Evolutionary conservation across 2,113 vertebrate genomes (phyloP).

Genomic region (Grammomys surdaster): DNA sequence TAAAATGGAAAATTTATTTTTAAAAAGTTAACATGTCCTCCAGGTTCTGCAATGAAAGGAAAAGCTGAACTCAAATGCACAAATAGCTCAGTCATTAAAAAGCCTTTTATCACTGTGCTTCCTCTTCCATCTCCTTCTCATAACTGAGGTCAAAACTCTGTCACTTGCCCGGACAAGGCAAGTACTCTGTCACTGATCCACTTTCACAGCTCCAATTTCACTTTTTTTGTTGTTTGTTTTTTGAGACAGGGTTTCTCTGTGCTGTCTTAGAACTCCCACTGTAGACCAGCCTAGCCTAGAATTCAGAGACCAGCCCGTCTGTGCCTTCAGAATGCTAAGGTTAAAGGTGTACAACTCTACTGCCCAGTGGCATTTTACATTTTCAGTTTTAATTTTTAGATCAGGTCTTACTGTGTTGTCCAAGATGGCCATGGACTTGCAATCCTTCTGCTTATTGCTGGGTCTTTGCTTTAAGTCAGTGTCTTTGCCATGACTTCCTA

Average conservation of each 20-base stretch:
- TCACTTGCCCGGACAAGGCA: background rate
- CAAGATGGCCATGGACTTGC: background rate
- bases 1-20: background rate
- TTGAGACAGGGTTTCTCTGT: background rate
- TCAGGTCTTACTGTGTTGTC: background rate
- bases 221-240: background rate
- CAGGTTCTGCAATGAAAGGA: conserved; percentile 5
- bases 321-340: too few species aligned
- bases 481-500: background rate
- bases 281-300: background rate
- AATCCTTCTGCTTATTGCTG: background rate
- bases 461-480: background rate
- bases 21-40: background rate
- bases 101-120: background rate
- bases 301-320: background rate
- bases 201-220: background rate
- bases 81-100: conserved; percentile 34
- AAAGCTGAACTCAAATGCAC: background rate
- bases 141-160: background rate
- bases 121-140: background rate
- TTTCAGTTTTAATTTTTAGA: background rate
- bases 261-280: background rate
- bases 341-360: too few species aligned
- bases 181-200: background rate
- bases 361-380: background rate